Evolutionary conservation across 2,113 vertebrate genomes (phyloP), one percentile per base, ranked within the genome.

Genomic region (Crotalus tigris): DNA sequence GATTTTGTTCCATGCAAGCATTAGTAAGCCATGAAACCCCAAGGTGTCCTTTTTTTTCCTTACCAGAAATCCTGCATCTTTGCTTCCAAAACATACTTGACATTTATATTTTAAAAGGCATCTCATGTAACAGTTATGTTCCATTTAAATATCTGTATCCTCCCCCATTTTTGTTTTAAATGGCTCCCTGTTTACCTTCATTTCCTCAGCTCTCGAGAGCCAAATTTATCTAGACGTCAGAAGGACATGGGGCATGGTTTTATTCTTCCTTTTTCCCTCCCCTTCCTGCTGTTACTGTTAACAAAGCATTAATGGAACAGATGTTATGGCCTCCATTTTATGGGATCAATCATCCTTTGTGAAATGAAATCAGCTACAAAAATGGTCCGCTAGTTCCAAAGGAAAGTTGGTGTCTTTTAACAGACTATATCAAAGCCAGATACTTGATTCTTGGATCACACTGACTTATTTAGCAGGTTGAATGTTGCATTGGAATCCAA

Each of bases 41-140:
- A 94, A 96, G 94, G 95, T 96, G 96, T 97, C 95, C 94, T 85
- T 95, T 96, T 97, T 96, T 97, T 96, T 96, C 95, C 96, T 96
- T 96, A 75, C 96, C 93, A 95, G 96, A 93, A 96, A 93, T 86
- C 81, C 93, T 61, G 61, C 89, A 51, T 46, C 93, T 94, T 93
- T 57, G 85, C 95, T 96, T 96, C 96, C 97, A 96, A 96, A 91
- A 26, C 8, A 39, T 96, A 55, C 94, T 96, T 97, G 95, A 95
- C 96, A 92, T 96, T 97, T 96, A 96, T 81, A 96, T 97, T 96
- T 97, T 94, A 96, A 92, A 95, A 89, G 39, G 91, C 88, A 94
- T 64, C 90, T 93, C 93, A 93, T 96, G 92, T 92, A 96, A 94
- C 94, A 95, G 94, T 94, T 92, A 94, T 87, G 86, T 53, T 94